Conservation (phyloP, 2,888 invertebrate genomes). For the Trichogramma dendrolimi region DNA sequence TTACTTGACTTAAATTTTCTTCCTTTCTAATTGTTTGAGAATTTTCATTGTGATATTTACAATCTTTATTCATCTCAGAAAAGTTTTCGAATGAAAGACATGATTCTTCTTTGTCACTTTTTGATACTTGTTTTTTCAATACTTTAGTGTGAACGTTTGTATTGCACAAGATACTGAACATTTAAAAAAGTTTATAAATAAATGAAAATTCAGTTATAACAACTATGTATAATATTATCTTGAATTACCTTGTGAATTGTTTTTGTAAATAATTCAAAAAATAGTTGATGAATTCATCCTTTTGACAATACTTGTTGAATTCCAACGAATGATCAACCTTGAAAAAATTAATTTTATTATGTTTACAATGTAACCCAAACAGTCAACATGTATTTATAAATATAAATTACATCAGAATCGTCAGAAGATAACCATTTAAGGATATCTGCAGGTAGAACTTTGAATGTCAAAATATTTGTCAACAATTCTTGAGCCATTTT, state of each 20-base stretch:
- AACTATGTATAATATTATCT: constrained; percentile 4
- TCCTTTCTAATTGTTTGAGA: neutral
- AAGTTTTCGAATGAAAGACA: no score
- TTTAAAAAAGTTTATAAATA: constrained; percentile 4
- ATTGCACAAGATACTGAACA: neutral
- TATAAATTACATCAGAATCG: constrained; percentile 33
- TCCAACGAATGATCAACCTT: constrained; percentile 28
- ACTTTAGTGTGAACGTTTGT: no score
- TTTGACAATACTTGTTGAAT: constrained; percentile 27
- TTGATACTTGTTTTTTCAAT: neutral
- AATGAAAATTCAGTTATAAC: neutral
- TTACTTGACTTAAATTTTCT: neutral
- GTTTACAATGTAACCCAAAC: neutral
- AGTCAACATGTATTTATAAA: neutral
- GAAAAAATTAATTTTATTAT: constrained; percentile 11
- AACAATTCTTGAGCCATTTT: constrained; percentile 36
- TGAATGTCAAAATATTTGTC: constrained; percentile 33
- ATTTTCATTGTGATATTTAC: no score
- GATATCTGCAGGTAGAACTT: constrained; percentile 32
- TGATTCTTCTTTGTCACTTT: neutral
- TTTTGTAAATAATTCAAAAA: constrained; percentile 38
- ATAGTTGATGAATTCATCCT: constrained; percentile 36
- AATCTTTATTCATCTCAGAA: no score
- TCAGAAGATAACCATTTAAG: constrained; percentile 36
- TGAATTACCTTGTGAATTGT: constrained; percentile 37